Evolutionary conservation across 2,888 invertebrate species (phyloP).

Genomic region (Hofmannophila pseudospretella): DNA sequence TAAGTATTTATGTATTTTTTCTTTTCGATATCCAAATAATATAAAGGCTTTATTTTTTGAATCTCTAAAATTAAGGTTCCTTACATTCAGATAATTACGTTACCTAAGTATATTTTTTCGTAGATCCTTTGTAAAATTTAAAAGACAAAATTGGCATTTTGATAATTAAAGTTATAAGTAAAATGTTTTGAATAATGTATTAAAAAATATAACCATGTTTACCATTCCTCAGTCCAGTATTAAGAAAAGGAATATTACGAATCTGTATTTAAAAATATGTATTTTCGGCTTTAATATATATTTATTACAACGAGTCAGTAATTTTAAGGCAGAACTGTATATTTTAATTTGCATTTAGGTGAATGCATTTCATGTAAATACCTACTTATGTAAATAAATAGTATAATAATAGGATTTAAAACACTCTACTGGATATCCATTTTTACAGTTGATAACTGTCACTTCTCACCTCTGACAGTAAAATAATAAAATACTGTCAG

Average conservation of each 20-base stretch:
- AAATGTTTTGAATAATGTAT: too few species aligned
- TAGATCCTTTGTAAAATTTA: too few species aligned
- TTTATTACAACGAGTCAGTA: slow-evolving; percentile 71
- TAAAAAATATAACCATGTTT: slow-evolving; percentile 23
- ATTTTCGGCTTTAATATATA: slow-evolving; percentile 62
- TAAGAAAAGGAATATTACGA: slow-evolving; percentile 29
- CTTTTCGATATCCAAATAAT: background rate
- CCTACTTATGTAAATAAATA: slow-evolving; percentile 14
- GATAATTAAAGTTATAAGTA: too few species aligned
- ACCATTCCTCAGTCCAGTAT: slow-evolving; percentile 64
- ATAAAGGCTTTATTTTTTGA: slow-evolving; percentile 18
- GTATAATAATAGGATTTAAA: slow-evolving; percentile 3
- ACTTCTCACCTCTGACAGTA: too few species aligned
- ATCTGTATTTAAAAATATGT: slow-evolving; percentile 28
- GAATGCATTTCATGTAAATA: slow-evolving; percentile 27
- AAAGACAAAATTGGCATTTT: slow-evolving; percentile 26
- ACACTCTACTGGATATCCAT: background rate
- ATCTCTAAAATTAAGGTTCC: slow-evolving; percentile 25
- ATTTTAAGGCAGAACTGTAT: slow-evolving; percentile 37
- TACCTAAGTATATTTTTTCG: too few species aligned
- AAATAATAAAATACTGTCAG: too few species aligned
- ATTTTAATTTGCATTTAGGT: slow-evolving; percentile 26
- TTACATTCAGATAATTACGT: background rate
- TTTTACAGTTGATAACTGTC: background rate
- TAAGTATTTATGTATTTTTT: background rate